Evolutionary conservation across 1,140 invertebrate genomes (phyloP).

Genomic region (Mya arenaria): DNA sequence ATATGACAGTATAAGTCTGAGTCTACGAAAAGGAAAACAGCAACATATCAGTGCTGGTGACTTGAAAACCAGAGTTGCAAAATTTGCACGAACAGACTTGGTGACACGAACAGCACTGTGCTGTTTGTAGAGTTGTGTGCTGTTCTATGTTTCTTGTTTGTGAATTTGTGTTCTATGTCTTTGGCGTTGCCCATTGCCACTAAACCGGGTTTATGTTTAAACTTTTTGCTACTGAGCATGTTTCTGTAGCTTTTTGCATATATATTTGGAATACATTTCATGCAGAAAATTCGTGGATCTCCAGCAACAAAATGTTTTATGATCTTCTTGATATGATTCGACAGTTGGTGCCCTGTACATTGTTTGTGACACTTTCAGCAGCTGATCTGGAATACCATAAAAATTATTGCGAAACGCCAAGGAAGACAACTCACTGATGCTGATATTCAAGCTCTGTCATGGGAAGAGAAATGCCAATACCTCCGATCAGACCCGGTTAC

Average conservation of each 20-base stretch:
- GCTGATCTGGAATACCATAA: slow-evolving; percentile 16
- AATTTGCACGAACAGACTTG: neutral
- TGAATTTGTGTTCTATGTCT: too few species aligned
- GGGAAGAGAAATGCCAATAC: slow-evolving; percentile 37
- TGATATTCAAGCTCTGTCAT: slow-evolving; percentile 16
- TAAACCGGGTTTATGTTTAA: too few species aligned
- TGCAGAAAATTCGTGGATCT: slow-evolving; percentile 26
- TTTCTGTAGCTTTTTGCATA: too few species aligned
- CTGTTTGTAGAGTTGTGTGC: too few species aligned
- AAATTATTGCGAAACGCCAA: slow-evolving; percentile 8
- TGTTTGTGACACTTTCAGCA: slow-evolving; percentile 16
- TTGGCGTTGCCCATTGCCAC: too few species aligned
- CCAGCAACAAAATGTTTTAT: slow-evolving; percentile 38
- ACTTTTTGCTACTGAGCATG: too few species aligned
- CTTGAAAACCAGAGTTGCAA: too few species aligned
- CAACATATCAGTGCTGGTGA: slow-evolving; percentile 6
- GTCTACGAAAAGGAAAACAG: slow-evolving; percentile 18
- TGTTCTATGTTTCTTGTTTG: too few species aligned
- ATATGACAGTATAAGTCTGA: slow-evolving; percentile 6
- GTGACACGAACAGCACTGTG: too few species aligned
- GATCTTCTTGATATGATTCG: slow-evolving; percentile 11
- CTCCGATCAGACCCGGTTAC: slow-evolving; percentile 14
- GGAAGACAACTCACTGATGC: neutral
- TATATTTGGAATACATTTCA: slow-evolving; percentile 29
- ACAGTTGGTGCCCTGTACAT: slow-evolving; percentile 4